A percentile compares a stretch with the other conserved stretches of the same genome.
These are phyloP conservation scores for Salmo trutta DNA, from an alignment of 2,797 vertebrate genomes.

Conservation along the genomic window DNA sequence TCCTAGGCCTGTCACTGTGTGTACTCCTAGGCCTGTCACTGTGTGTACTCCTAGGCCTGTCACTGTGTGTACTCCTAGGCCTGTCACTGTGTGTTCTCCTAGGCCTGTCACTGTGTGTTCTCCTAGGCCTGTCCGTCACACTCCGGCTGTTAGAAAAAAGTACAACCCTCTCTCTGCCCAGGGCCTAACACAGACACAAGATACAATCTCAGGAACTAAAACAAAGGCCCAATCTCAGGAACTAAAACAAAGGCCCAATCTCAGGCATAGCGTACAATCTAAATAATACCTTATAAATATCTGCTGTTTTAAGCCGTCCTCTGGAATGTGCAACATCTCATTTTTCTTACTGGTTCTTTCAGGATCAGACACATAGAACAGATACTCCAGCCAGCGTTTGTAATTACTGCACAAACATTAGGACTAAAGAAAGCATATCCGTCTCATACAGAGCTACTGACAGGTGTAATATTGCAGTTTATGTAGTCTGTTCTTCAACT, in stretches of 20 bases:
- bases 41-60: too few relatives aligned
- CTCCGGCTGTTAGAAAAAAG: constrained; percentile 79
- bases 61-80: too few relatives aligned
- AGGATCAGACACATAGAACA: constrained; percentile 80
- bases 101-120: too few relatives aligned
- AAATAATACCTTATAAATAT: constrained; percentile 64
- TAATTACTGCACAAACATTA: constrained; percentile 66
- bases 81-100: too few relatives aligned
- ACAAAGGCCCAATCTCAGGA: too few relatives aligned
- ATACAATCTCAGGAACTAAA: neutral
- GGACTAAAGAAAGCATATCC: too few relatives aligned
- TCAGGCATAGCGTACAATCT: neutral
- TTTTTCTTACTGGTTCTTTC: constrained; percentile 69
- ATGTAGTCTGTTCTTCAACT: neutral
- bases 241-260: too few relatives aligned
- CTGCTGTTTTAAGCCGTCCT: constrained; percentile 76
- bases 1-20: constrained; percentile 62
- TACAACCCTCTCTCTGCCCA: constrained; percentile 66
- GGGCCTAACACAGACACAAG: constrained; percentile 54
- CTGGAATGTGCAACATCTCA: constrained; percentile 76
- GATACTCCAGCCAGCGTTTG: constrained; percentile 78
- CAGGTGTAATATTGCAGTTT: neutral
- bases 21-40: too few relatives aligned
- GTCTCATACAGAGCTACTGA: neutral
- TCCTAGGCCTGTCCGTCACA: constrained; percentile 69